Evolutionary conservation across 2,888 invertebrate species (phyloP), one percentile per base, ranked within the genome.

Genomic region (Congeria kusceri): DNA sequence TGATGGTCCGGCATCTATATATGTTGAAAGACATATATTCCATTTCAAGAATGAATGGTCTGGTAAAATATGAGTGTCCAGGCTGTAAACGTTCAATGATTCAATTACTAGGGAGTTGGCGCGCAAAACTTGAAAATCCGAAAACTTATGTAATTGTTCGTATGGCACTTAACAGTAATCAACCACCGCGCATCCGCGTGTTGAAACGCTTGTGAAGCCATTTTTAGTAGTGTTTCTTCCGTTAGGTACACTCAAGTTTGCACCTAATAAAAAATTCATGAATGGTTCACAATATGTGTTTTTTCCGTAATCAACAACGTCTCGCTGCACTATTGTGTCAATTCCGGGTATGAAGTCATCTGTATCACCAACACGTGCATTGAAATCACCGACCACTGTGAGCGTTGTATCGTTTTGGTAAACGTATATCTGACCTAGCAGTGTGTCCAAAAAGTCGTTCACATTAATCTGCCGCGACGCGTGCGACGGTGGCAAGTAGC

Each of bases 41-140:
- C 56, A 65, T n/a, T 20, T 56, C 27, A 65, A 32, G 0, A 65
- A 18, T 32, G 65, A 65, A 25, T 65, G 65, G 23, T 65, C 65
- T 9, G 65, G 65, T 25, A 56, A 56, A 27, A 18, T n/a, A 20
- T 20, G 18, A 7, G 15, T 47, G 1, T 47, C 27, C 1, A 64
- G 25, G 13, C 28, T 27, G 18, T 64, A 4, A 18, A 49, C n/a
- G 25, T 39, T 23, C 23, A 64, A 18, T 49, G 65, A 28, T 18
- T 65, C 29, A 13, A 29, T 18, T 28, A 65, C 53, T 20, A 29
- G 47, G 27, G 27, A 23, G n/a, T 18, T 28, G 9, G 47, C 47
- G 20, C 49, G 15, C 28, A 28, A n/a, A 25, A 65, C 29, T 18
- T 29, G 28, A 20, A 49, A 29, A 18, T 9, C 29, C n/a, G n/a